phyloP scores from a whole-genome alignment of 2,113 vertebrate genomes.

The Hydropotes inermis region DNA sequence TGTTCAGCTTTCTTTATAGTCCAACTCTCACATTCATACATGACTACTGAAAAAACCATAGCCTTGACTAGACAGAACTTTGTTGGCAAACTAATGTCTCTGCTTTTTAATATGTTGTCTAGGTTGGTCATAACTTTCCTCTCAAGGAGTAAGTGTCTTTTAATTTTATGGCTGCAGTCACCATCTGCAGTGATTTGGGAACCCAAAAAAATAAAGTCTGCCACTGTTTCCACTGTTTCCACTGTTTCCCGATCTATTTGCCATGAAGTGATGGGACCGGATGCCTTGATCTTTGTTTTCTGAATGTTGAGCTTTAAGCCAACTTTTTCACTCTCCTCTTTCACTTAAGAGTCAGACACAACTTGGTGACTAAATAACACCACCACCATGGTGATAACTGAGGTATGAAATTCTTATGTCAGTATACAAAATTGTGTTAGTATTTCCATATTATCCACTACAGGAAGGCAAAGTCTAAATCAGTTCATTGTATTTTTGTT shows the following conservation, averaged over 20 bases:
- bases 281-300: not conserved
- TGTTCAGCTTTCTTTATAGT: not conserved
- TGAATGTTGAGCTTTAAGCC: not conserved
- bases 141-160: not conserved
- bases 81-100: not conserved
- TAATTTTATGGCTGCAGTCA: not conserved
- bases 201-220: accelerated
- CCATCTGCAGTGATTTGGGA: not conserved
- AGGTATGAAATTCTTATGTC: not conserved
- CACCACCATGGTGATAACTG: not conserved
- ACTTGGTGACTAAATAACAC: not conserved
- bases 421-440: accelerated
- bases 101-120: not conserved
- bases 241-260: not conserved
- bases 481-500: not conserved
- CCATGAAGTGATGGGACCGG: not conserved
- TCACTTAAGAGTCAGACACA: not conserved
- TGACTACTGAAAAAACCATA: not conserved
- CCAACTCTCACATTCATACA: not conserved
- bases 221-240: not conserved
- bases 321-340: not conserved
- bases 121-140: not conserved
- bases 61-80: not conserved
- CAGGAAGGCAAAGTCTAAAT: not conserved
- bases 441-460: not conserved